phyloP scores from a whole-genome alignment of 2,888 invertebrate species.

The Morpho helenor region DNA sequence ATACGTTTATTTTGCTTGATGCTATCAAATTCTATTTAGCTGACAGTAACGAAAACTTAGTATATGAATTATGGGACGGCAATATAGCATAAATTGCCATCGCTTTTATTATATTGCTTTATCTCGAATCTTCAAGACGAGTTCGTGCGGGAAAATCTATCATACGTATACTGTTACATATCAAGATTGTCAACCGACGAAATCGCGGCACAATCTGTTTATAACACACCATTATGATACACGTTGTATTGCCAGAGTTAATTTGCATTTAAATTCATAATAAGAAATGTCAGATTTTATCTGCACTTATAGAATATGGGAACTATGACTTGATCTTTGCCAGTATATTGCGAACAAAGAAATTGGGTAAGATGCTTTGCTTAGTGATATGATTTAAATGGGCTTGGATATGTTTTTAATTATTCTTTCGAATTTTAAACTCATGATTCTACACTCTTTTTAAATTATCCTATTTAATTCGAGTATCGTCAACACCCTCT shows the following conservation, averaged over 20 bases:
- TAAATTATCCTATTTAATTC: too few relatives aligned
- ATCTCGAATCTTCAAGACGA: constrained; percentile 49
- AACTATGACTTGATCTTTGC: constrained; percentile 1
- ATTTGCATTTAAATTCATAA: constrained; percentile 32
- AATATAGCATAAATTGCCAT: neutral
- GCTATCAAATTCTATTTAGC: too few relatives aligned
- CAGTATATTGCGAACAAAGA: constrained; percentile 8
- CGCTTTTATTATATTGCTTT: constrained; percentile 28
- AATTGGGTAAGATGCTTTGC: constrained; percentile 6
- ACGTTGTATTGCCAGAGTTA: constrained; percentile 23
- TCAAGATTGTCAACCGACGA: constrained; percentile 48
- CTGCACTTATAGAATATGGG: constrained; percentile 1
- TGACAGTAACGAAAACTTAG: neutral
- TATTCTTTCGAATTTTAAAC: too few relatives aligned
- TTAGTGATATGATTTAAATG: constrained; percentile 2
- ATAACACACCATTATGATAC: constrained; percentile 13
- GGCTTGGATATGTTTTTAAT: neutral
- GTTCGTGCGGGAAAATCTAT: constrained; percentile 58
- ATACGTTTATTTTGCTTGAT: neutral
- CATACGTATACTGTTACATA: constrained; percentile 31
- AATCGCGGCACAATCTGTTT: constrained; percentile 48
- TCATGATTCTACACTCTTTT: too few relatives aligned
- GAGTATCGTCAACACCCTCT: too few relatives aligned
- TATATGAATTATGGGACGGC: neutral
- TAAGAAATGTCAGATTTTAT: constrained; percentile 31